phyloP scores from a whole-genome alignment of 1,140 invertebrate genomes.

The Drosophila nigromelanica region DNA sequence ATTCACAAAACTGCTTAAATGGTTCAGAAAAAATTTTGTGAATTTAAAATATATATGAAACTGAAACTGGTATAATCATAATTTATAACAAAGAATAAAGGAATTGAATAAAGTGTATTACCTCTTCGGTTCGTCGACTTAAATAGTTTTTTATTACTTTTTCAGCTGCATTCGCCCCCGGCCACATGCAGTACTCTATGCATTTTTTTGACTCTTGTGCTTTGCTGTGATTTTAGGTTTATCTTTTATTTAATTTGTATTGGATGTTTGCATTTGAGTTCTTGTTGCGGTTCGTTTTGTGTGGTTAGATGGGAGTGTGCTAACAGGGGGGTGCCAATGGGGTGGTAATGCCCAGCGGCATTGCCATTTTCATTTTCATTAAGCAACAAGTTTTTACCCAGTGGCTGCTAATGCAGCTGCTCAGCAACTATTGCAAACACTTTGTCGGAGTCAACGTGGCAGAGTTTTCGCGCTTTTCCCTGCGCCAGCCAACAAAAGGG shows the following conservation, averaged over 20 bases:
- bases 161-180: neutral
- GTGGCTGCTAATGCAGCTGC: slow-evolving; percentile 50
- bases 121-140: neutral
- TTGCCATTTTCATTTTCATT: slow-evolving; percentile 61
- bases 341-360: slow-evolving; percentile 42
- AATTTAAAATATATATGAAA: neutral
- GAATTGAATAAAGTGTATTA: neutral
- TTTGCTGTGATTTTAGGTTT: slow-evolving; percentile 55
- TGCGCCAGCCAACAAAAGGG: neutral
- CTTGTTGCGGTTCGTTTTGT: slow-evolving; percentile 44
- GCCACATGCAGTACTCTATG: neutral
- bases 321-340: no score
- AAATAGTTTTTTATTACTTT: neutral
- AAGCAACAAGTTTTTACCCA: slow-evolving; percentile 68
- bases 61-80: neutral
- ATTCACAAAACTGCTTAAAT: no score
- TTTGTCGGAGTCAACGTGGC: slow-evolving; percentile 31
- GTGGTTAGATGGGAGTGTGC: neutral
- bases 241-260: slow-evolving; percentile 73
- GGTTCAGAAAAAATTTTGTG: neutral
- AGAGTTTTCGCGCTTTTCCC: slow-evolving; percentile 4
- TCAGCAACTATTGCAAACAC: slow-evolving; percentile 66
- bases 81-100: no score
- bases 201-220: slow-evolving; percentile 33
- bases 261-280: slow-evolving; percentile 75